Percentiles rank a stretch among this genome's conserved stretches.
phyloP scores from a whole-genome alignment of 2,797 vertebrate genomes.

The Microctenopoma lineatum region DNA sequence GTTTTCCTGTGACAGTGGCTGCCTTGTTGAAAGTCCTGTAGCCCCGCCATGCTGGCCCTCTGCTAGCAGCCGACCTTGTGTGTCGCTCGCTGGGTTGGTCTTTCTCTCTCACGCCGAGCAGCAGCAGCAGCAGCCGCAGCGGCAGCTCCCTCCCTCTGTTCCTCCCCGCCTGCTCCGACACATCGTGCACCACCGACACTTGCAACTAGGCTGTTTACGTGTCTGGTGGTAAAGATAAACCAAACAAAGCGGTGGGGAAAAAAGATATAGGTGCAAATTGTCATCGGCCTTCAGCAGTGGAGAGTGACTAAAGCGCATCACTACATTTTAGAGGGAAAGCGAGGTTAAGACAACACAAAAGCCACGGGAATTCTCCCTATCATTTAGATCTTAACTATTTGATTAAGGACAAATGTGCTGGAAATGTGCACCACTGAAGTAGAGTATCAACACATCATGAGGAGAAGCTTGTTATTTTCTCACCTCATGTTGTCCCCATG shows the following conservation, averaged over 20 bases:
- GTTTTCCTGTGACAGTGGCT: conserved; percentile 89
- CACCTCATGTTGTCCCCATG: too few species aligned
- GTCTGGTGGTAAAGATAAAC: conserved; percentile 5
- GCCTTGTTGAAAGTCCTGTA: conserved; percentile 87
- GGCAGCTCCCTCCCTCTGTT: conserved; percentile 24
- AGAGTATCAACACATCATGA: background rate
- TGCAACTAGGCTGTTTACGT: conserved; percentile 15
- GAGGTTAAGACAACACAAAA: background rate
- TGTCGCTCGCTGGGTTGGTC: conserved; percentile 61
- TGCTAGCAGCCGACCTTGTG: conserved; percentile 75
- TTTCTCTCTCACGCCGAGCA: conserved; percentile 62
- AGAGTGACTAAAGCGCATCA: background rate
- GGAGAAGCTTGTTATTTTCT: too few species aligned
- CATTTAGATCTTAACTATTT: background rate
- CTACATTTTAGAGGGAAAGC: background rate
- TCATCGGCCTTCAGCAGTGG: background rate
- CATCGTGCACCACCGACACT: conserved; percentile 14
- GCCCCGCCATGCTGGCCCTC: conserved; percentile 92
- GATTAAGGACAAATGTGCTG: background rate
- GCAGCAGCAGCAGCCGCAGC: conserved; percentile 21
- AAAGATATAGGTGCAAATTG: background rate
- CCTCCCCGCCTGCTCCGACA: conserved; percentile 30
- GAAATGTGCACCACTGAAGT: background rate
- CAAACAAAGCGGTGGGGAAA: background rate
- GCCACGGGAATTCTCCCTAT: background rate